These are phyloP conservation scores for Eupithecia dodoneata DNA, from an alignment of 2,888 invertebrate genomes.

Conservation along the genomic window DNA sequence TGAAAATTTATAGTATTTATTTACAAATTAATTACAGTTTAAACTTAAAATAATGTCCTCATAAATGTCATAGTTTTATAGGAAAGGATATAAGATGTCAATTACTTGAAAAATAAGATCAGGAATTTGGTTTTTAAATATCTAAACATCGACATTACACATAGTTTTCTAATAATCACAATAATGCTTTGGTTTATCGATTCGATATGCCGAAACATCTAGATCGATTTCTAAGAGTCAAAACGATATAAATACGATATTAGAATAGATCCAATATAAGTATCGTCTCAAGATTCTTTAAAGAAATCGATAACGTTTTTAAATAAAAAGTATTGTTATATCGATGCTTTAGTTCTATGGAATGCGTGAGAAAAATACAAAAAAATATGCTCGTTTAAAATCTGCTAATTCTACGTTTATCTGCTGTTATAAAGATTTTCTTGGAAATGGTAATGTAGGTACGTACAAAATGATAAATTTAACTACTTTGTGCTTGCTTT, in stretches of 20 bases:
- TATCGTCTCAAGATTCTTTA: constrained; percentile 27
- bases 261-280: constrained; percentile 37
- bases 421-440: constrained; percentile 1
- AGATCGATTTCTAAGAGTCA: constrained; percentile 24
- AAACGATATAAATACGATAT: constrained; percentile 31
- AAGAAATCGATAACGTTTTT: neutral
- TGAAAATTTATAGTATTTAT: neutral
- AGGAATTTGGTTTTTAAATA: neutral
- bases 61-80: neutral
- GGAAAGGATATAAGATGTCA: constrained; percentile 15
- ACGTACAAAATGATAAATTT: neutral
- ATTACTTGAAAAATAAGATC: neutral
- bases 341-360: neutral
- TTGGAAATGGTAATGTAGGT: neutral
- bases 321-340: neutral
- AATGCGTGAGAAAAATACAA: neutral
- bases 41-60: neutral
- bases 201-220: constrained; percentile 37
- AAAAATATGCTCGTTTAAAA: neutral
- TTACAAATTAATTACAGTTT: constrained; percentile 10
- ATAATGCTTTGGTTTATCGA: constrained; percentile 36
- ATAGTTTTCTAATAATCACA: constrained; percentile 23
- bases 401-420: neutral
- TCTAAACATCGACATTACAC: neutral
- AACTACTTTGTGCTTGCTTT: neutral